Base-by-base conservation (phyloP, 2,113 vertebrate species). In the Plectropomus leopardus region DNA sequence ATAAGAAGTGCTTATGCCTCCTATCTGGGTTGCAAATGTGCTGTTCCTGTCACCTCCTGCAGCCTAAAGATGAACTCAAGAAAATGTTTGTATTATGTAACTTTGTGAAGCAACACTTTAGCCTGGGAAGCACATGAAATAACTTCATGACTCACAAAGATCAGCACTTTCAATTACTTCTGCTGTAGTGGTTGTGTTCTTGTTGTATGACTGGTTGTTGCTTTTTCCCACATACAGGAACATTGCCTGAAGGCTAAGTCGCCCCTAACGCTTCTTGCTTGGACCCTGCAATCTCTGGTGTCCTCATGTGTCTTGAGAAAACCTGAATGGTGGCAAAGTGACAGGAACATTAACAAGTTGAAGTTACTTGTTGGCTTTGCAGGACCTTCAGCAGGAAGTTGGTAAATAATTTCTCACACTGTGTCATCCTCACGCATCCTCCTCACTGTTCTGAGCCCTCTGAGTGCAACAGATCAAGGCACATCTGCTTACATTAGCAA, bases 401-500 rank as follows among this genome's bases (percentile, higher is more conserved):
- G 7, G 44, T 68, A 36, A 80, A 68, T 61, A 13, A 61, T 82
- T 65, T 67, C 61, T 60, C 50, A 45, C 36, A 54, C 47, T 54
- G 34, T 70, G 58, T 45, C 28, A 65, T 60, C 32, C 65, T 47
- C n/a, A 21, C 44, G 48, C 65, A 80, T 67, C 30, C 26, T 61
- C 64, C n/a, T 72, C 40, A 6, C 55, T 60, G 34, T 26, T 50
- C 42, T 2, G 57, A 61, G 23, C 78, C 78, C 69, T 78, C 53
- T 15, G 42, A 81, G 75, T 55, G 32, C 71, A 66, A 1, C 24
- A 76, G 74, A 89, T 82, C 36, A 76, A 59, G 81, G 26, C 57
- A 23, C 44, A 45, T 88, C 59, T 83, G 72, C 79, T 71, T 82
- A 77, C 30, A 86, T 80, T 72, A 77, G 67, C 59, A 85, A 23